Evolutionary conservation across 2,797 vertebrate species (phyloP).

Genomic region (Malacoraja senta): DNA sequence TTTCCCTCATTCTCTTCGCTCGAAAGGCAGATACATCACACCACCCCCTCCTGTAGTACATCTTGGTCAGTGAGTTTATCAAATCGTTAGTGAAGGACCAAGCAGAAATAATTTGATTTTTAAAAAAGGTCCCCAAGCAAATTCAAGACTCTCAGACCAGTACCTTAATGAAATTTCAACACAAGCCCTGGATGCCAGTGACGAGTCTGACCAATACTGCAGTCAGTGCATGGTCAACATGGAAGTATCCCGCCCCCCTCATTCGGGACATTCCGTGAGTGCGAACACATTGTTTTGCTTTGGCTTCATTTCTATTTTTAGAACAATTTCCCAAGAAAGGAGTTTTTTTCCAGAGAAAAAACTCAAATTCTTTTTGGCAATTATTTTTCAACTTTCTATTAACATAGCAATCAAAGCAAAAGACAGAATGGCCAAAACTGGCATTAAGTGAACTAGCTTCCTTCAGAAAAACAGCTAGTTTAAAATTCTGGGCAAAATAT

Average conservation of each 20-base stretch:
- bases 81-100: neutral
- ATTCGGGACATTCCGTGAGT: neutral
- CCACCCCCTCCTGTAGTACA: neutral
- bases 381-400: neutral
- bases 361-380: neutral
- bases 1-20: neutral
- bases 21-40: neutral
- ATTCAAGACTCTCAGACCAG: neutral
- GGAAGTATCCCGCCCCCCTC: neutral
- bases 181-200: neutral
- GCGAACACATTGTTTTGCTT: neutral
- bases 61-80: neutral
- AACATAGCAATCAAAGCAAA: neutral
- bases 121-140: neutral
- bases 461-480: neutral
- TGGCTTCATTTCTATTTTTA: neutral
- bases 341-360: neutral
- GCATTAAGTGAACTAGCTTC: neutral
- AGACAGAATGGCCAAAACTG: neutral
- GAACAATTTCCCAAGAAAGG: neutral
- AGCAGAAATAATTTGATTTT: neutral
- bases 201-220: neutral
- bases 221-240: neutral
- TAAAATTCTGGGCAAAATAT: neutral
- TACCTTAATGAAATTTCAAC: neutral